A percentile compares a stretch with the other conserved stretches of the same genome.
phyloP scores from a whole-genome alignment of 2,113 vertebrate genomes.

The Osmerus mordax region DNA sequence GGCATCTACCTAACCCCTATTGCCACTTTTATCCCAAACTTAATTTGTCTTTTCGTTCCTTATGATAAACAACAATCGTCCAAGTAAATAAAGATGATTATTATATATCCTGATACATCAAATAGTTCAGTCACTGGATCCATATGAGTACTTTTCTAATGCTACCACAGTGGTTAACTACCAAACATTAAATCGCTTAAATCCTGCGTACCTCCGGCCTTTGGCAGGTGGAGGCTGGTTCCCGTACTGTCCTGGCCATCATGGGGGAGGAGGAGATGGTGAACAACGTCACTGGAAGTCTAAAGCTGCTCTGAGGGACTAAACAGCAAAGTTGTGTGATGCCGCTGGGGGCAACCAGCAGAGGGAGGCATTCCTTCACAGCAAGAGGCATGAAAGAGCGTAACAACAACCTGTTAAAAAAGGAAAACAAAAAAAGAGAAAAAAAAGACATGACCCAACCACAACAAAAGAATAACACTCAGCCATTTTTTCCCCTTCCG shows the following conservation, averaged over 20 bases:
- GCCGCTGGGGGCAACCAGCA: conserved; percentile 45
- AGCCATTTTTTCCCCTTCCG: conserved; percentile 53
- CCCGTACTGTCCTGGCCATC: conserved; percentile 77
- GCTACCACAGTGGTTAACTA: not conserved
- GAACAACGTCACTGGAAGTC: conserved; percentile 79
- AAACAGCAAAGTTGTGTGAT: conserved; percentile 36
- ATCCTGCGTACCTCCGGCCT: not conserved
- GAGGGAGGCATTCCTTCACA: conserved; percentile 57
- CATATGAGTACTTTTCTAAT: no score
- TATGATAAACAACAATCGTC: not conserved
- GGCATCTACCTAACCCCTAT: not conserved
- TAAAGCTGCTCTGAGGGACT: conserved; percentile 72
- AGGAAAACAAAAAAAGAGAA: conserved; percentile 25
- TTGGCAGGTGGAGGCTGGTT: conserved; percentile 75
- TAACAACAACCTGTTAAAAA: conserved; percentile 34
- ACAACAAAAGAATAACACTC: conserved; percentile 44
- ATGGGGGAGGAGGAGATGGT: conserved; percentile 80
- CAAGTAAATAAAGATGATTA: no score
- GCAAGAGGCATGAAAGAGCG: conserved; percentile 42
- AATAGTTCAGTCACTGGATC: no score
- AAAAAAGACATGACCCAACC: conserved; percentile 37
- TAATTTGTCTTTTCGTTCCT: no score
- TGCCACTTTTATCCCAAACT: not conserved
- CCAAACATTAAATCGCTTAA: not conserved
- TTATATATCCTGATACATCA: no score